Evolutionary conservation across 2,113 vertebrate genomes (phyloP).

Genomic region (Formicarius rufipectus): DNA sequence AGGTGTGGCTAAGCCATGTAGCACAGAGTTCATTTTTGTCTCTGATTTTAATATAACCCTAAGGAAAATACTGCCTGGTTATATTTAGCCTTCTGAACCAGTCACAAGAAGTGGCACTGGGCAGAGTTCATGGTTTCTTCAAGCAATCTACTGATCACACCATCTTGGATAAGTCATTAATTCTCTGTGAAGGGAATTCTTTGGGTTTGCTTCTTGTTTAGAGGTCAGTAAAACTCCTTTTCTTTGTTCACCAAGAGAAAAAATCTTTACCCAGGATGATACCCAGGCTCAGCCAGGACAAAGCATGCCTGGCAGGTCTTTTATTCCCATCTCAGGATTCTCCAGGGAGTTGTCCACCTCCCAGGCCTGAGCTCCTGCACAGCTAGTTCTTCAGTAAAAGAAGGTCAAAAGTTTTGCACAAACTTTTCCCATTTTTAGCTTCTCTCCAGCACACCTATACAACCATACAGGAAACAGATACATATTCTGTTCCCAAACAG

Average conservation of each 20-base stretch:
- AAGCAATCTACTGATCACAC: not conserved
- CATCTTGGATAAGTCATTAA: not conserved
- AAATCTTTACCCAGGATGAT: not conserved
- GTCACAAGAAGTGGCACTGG: not conserved
- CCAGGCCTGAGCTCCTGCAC: not conserved
- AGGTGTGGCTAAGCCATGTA: not conserved
- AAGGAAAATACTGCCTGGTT: not conserved
- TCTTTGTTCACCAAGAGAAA: not conserved
- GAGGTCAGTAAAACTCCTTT: not conserved
- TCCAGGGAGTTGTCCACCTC: not conserved
- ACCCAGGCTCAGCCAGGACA: not conserved
- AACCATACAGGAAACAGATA: not conserved
- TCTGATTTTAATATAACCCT: conserved; percentile 14
- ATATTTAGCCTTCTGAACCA: conserved; percentile 10
- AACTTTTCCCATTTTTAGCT: not conserved
- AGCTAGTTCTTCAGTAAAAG: not conserved
- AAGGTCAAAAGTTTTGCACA: not conserved
- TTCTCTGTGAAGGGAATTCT: not conserved
- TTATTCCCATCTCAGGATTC: not conserved
- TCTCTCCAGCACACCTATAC: not conserved
- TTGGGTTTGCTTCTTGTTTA: not conserved
- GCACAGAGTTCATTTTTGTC: not conserved
- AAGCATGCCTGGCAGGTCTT: not conserved
- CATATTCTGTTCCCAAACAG: not conserved
- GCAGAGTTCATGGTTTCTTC: not conserved